These are phyloP conservation scores for Stichopus horrens DNA, from an alignment of 53 echinoderm and acorn worm genomes.

Conservation along the genomic window DNA sequence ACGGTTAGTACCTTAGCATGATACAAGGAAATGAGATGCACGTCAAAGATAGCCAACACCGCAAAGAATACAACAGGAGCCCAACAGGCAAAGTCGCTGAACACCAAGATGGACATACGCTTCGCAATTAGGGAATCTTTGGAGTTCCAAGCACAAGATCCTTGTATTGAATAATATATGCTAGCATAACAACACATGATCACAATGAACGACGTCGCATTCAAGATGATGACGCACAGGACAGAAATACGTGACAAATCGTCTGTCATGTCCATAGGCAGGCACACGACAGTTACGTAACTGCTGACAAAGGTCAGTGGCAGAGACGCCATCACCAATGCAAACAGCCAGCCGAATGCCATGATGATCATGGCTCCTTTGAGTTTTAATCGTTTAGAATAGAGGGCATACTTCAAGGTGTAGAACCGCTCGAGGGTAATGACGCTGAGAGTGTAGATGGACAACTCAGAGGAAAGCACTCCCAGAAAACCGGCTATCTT, in stretches of 20 bases:
- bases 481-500: conserved; percentile 77
- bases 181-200: conserved; percentile 84
- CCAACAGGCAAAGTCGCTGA: conserved; percentile 92
- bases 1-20: conserved; percentile 85
- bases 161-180: conserved; percentile 87
- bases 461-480: conserved; percentile 87
- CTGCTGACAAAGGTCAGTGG: conserved; percentile 72
- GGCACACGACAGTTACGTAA: conserved; percentile 74
- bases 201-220: conserved; percentile 71
- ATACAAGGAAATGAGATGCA: conserved; percentile 64
- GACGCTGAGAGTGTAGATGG: conserved; percentile 82
- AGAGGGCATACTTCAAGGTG: conserved; percentile 89
- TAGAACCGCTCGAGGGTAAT: conserved; percentile 92
- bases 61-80: conserved; percentile 91
- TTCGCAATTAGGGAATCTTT: conserved; percentile 86
- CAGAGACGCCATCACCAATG: conserved; percentile 64
- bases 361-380: conserved; percentile 74
- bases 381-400: conserved; percentile 83
- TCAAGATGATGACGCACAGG: conserved; percentile 62
- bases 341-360: conserved; percentile 85
- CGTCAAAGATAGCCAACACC: conserved; percentile 65
- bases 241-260: conserved; percentile 56
- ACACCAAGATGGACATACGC: conserved; percentile 91
- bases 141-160: conserved; percentile 91
- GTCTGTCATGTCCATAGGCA: conserved; percentile 69